Base-by-base conservation (phyloP, 2,888 invertebrate genomes). In the Nomada ferruginata region DNA sequence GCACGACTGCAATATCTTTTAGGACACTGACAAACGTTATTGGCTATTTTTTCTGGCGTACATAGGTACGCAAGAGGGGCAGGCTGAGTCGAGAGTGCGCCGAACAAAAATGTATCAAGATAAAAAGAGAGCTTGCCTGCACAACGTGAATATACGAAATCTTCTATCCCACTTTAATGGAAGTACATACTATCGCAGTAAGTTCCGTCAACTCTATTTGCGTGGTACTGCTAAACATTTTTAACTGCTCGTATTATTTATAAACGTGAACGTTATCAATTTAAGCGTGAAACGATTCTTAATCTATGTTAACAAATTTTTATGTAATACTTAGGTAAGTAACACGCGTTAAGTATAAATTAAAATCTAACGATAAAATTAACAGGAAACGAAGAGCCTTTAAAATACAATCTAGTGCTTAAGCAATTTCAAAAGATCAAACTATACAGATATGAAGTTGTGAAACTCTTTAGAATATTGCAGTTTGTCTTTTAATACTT, bases 81-180 rank as follows among this genome's bases (percentile, higher is more conserved):
- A 10, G 15, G 20, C 26, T 20, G 20, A 2, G 18, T 52, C 36
- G n/a, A 66, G 18, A 20, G 53, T 10, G 66, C n/a, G 36, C 20
- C 66, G 36, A 53, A 66, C 53, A 29, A 18, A 57, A 68, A 44
- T 44, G 42, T 68, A 68, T 68, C 36, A 23, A 15, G 44, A 57
- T 44, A 68, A 23, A 23, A 66, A 44, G 26, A 18, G 18, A 42
- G 29, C 53, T 66, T 4, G 18, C 47, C 18, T 26, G 52, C 29
- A 23, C n/a, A 20, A 66, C 18, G 29, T 11, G 53, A 53, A 52
- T 66, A 36, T 20, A 53, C 53, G 52, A 9, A 36, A 53, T 66
- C 53, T 36, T 66, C 36, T 36, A 53, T 66, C 36, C 53, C 65
- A 36, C 53, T 66, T 53, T 10, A 66, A 66, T 53, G 18, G n/a